A percentile compares a stretch with the other conserved stretches of the same genome.
These are phyloP conservation scores for Pogonomyrmex californicus DNA, from an alignment of 1,140 invertebrate genomes.

Conservation along the genomic window DNA sequence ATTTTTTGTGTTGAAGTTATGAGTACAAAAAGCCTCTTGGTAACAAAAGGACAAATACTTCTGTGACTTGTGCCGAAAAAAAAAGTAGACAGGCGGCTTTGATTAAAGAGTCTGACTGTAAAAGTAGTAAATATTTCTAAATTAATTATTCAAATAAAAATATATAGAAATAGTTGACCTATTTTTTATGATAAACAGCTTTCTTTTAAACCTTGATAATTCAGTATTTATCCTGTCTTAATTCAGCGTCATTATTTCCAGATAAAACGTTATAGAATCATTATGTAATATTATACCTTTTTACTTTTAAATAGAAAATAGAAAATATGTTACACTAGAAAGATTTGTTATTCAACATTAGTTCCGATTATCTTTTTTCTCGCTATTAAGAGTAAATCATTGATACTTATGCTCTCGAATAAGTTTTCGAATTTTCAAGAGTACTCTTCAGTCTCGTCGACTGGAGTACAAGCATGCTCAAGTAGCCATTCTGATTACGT, in stretches of 20 bases:
- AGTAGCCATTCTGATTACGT: slow-evolving; percentile 70
- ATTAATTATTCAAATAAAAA: slow-evolving; percentile 9
- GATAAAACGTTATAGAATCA: not conserved
- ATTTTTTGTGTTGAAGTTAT: not conserved
- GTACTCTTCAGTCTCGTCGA: slow-evolving; percentile 50
- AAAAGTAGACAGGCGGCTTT: not conserved
- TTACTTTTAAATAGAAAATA: not conserved
- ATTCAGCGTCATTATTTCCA: not conserved
- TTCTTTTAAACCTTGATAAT: not conserved
- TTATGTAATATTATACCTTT: not conserved
- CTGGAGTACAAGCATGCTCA: slow-evolving; percentile 57
- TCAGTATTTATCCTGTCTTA: not conserved
- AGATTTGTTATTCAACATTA: slow-evolving; percentile 11
- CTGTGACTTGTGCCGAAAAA: not conserved
- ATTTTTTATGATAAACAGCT: not conserved
- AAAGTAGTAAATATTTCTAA: slow-evolving; percentile 14
- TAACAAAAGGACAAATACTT: not conserved
- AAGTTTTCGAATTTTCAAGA: slow-evolving; percentile 60
- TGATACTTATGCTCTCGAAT: slow-evolving; percentile 37
- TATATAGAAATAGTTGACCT: not conserved
- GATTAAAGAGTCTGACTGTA: not conserved
- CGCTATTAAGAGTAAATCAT: slow-evolving; percentile 18
- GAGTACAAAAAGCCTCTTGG: not conserved
- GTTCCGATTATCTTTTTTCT: slow-evolving; percentile 8
- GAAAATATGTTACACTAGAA: not conserved